Conservation (phyloP, 2,113 vertebrate genomes). For the Gasterosteus aculeatus region DNA sequence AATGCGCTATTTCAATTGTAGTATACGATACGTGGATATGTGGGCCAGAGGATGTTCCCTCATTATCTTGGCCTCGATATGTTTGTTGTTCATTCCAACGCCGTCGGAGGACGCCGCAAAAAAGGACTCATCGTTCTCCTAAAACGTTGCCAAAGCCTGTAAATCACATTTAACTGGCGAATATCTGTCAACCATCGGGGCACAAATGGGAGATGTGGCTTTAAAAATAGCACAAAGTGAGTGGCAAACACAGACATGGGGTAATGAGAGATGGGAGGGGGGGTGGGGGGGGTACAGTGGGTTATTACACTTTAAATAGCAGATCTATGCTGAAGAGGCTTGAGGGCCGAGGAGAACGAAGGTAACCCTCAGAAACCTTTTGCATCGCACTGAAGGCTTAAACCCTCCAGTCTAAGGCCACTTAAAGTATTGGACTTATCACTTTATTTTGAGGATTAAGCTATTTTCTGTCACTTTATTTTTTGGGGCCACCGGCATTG, state of each 20-base stretch:
- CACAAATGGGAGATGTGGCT: constrained; percentile 44
- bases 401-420: constrained; percentile 76
- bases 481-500: constrained; percentile 81
- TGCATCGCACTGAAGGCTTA: constrained; percentile 66
- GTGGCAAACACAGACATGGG: constrained; percentile 74
- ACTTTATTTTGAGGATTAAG: constrained; percentile 80
- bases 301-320: constrained; percentile 73
- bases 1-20: constrained; percentile 55
- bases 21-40: constrained; percentile 50
- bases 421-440: constrained; percentile 79
- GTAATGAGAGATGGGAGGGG: constrained; percentile 64
- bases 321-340: constrained; percentile 78
- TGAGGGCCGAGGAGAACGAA: constrained; percentile 67
- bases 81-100: constrained; percentile 55
- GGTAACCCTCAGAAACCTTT: constrained; percentile 74
- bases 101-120: constrained; percentile 60
- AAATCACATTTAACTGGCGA: constrained; percentile 61
- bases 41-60: constrained; percentile 57
- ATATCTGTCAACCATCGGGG: constrained; percentile 47
- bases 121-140: constrained; percentile 52
- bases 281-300: constrained; percentile 37
- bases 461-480: constrained; percentile 77
- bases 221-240: constrained; percentile 76
- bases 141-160: constrained; percentile 50
- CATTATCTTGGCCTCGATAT: constrained; percentile 53